Conservation (phyloP, 2,888 invertebrate species). For the Ypsolopha sequella region DNA sequence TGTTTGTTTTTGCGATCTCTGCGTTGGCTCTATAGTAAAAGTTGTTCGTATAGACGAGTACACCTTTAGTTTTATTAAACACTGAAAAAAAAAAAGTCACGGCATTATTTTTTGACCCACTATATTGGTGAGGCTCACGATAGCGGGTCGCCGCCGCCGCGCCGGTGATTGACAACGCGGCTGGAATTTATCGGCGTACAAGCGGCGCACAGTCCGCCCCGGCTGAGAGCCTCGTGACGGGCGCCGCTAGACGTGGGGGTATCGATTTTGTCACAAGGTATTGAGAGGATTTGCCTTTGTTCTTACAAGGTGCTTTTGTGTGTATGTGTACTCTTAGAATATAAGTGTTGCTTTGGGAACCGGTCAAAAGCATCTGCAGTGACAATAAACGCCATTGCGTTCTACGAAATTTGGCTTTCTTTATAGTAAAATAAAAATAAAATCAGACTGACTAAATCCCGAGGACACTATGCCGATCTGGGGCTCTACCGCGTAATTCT, state of each 20-base stretch:
- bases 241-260: slow-evolving; percentile 16
- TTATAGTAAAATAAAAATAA: no score
- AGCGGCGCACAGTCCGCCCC: slow-evolving; percentile 52
- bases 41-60: no score
- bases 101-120: no score
- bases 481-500: no score
- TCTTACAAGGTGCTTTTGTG: neutral
- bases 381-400: no score
- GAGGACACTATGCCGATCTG: no score
- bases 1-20: no score
- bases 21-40: no score
- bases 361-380: neutral
- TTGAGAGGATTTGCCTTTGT: neutral
- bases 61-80: no score
- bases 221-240: slow-evolving; percentile 4
- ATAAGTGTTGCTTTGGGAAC: neutral
- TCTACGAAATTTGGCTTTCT: no score
- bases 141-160: slow-evolving; percentile 35
- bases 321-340: neutral
- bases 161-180: slow-evolving; percentile 66
- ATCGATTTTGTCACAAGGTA: slow-evolving; percentile 3
- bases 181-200: slow-evolving; percentile 56
- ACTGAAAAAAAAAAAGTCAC: no score
- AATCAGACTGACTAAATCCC: no score
- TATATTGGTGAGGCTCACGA: slow-evolving; percentile 24